A percentile compares a stretch with the other conserved stretches of the same genome.
These are phyloP conservation scores for Coptodon rendalli DNA, from an alignment of 2,113 vertebrate genomes.

Conservation along the genomic window DNA sequence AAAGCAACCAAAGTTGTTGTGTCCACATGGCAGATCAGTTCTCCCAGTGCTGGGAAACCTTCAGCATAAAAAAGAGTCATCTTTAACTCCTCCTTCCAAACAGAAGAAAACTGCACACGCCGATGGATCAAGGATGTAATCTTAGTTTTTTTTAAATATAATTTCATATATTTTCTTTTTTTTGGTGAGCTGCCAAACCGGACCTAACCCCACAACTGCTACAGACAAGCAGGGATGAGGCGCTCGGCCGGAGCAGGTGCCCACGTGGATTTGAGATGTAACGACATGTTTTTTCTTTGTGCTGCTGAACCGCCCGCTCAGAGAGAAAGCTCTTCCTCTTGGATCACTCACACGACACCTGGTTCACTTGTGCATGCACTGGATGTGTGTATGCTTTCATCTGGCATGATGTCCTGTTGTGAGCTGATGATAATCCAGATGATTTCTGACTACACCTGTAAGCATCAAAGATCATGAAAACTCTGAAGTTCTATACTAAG, in stretches of 20 bases:
- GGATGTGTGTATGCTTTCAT: neutral
- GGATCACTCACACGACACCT: neutral
- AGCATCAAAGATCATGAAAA: neutral
- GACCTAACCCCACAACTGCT: neutral
- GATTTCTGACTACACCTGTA: neutral
- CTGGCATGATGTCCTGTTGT: neutral
- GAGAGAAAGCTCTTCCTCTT: neutral
- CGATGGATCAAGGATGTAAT: fast-evolving
- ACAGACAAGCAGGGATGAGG: neutral
- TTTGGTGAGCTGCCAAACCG: neutral
- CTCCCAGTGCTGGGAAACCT: neutral
- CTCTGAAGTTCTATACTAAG: neutral
- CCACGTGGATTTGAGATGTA: neutral
- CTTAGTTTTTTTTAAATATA: neutral
- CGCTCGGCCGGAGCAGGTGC: neutral
- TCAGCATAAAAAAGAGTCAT: neutral
- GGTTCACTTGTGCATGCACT: neutral
- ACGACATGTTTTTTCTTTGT: too few relatives aligned
- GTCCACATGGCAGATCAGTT: neutral
- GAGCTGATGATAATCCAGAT: neutral
- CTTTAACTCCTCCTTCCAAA: neutral
- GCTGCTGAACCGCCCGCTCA: neutral
- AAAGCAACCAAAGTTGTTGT: neutral
- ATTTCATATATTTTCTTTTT: neutral
- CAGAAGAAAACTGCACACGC: neutral